These are phyloP conservation scores for Idaea straminata DNA, from an alignment of 2,888 invertebrate species.

Conservation along the genomic window DNA sequence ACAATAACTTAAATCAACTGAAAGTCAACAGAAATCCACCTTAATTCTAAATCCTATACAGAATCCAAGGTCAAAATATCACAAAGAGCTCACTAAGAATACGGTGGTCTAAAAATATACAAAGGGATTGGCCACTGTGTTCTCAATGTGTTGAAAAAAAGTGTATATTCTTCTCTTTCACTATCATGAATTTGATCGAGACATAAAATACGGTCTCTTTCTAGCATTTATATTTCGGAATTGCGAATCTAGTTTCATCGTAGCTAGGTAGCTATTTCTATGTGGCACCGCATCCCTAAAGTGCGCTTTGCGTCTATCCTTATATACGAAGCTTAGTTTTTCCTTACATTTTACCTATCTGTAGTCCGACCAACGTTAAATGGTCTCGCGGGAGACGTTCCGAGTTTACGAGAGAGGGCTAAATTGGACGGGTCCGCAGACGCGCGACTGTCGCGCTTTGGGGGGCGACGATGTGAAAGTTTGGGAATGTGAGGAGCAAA, in stretches of 20 bases:
- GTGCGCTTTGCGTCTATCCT: constrained; percentile 30
- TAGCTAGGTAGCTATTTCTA: neutral
- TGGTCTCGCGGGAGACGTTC: constrained; percentile 26
- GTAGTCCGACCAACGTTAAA: constrained; percentile 31
- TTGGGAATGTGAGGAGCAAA: neutral
- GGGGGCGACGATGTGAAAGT: neutral
- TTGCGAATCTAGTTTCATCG: neutral
- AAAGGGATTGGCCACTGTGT: neutral
- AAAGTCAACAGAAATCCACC: neutral
- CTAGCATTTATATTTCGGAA: neutral
- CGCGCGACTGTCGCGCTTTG: neutral
- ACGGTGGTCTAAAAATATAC: neutral
- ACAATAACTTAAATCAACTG: neutral
- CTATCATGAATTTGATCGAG: neutral
- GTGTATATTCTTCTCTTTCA: neutral
- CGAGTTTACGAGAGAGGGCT: constrained; percentile 28
- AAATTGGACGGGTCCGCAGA: constrained; percentile 21
- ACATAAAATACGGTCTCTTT: neutral
- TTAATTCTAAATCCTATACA: neutral
- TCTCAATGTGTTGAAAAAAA: neutral
- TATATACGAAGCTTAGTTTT: constrained; percentile 27
- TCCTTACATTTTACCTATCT: constrained; percentile 32
- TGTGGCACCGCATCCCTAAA: constrained; percentile 21
- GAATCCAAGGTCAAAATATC: neutral
- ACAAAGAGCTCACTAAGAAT: neutral